A percentile compares a stretch with the other conserved stretches of the same genome.
These are phyloP conservation scores for Mechanitis messenoides DNA, from an alignment of 2,888 invertebrate genomes.

Conservation along the genomic window DNA sequence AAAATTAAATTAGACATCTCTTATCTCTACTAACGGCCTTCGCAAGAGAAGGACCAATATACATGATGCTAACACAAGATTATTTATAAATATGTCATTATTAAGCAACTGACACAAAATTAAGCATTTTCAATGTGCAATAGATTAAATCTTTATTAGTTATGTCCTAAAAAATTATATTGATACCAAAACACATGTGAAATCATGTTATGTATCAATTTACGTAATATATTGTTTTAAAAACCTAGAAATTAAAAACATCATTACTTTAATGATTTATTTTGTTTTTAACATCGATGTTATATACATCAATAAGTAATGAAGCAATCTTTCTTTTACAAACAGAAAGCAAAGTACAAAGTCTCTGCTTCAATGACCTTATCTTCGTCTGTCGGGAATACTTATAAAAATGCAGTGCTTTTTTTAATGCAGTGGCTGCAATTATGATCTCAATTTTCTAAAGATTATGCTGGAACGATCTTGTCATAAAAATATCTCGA, in stretches of 20 bases:
- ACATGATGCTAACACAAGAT: background rate
- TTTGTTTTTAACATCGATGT: background rate
- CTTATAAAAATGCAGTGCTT: slow-evolving; percentile 5
- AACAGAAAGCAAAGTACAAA: no score
- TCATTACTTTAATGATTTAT: no score
- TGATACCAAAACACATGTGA: background rate
- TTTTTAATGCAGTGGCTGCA: background rate
- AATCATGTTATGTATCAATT: background rate
- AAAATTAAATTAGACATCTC: background rate
- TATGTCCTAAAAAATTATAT: background rate
- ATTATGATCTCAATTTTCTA: slow-evolving; percentile 4
- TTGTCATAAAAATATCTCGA: background rate
- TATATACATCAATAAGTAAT: background rate
- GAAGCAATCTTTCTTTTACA: background rate
- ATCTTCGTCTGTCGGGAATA: background rate
- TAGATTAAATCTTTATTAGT: background rate
- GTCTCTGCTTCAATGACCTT: no score
- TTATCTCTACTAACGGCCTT: background rate
- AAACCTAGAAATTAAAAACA: no score
- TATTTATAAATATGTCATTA: no score
- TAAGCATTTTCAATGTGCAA: background rate
- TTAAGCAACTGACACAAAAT: background rate
- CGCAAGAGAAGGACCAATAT: background rate
- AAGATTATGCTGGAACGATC: background rate
- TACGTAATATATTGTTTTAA: no score